Base-by-base conservation (phyloP, 2,113 vertebrate genomes). In the Megaceryle maxima region DNA sequence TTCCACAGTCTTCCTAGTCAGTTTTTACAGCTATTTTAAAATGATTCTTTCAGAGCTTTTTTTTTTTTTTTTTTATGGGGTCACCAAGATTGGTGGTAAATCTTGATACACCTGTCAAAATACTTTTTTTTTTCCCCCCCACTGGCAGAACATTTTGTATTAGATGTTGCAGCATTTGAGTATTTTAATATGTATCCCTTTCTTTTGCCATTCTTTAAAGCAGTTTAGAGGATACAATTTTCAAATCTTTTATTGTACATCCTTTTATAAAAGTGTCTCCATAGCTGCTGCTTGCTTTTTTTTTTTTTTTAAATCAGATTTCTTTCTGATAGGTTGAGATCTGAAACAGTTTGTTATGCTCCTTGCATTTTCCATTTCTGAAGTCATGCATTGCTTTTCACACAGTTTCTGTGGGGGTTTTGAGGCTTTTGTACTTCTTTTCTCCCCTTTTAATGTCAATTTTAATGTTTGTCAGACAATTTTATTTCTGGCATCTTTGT, bases 311-410 rank as follows among this genome's bases (percentile, higher is more conserved):
- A 90, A 90, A 93, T 79, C 74, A 79, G 69, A 41, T 87, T 91
- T 87, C 66, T 56, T 79, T 84, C 83, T 73, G 74, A 62, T 75
- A 80, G 63, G 50, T 83, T 87, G 50, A 43, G 53, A 87, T 79
- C 68, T 92, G 79, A 93, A 95, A 89, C 55, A 0, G 92, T 90
- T 94, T 92, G 64, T 97, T 92, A 78, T 18, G 17, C 79, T 90
- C 85, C 37, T 89, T 91, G 88, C 64, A 66, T 86, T 93, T 93
- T 44, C 88, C 73, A 41, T 92, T 96, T 94, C 83, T 84, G 76
- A 93, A 93, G 69, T 10, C 50, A 76, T 56, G 28, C 46, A 66
- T 86, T 74, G 70, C 70, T 96, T 96, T 92, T 82, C 39, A 59
- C 68, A 79, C 37, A 17, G 43, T 70, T 94, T 94, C 35, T 35